phyloP scores from a whole-genome alignment of 2,888 invertebrate genomes.

The Dichetophora obliterata region DNA sequence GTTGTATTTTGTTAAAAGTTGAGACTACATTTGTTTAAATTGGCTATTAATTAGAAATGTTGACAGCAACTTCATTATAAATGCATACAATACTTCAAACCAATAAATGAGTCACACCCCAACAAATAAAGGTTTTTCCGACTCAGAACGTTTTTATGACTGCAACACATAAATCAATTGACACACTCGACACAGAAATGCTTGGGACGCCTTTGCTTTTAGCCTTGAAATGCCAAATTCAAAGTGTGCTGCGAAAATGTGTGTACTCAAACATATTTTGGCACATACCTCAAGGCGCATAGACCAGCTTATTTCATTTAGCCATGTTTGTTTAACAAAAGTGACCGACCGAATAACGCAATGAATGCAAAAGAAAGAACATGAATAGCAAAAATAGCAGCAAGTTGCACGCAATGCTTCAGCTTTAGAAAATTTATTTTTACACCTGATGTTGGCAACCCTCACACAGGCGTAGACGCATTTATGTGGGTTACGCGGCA shows the following conservation, averaged over 20 bases:
- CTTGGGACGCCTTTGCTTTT: background rate
- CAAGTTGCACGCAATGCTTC: background rate
- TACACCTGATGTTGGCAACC: background rate
- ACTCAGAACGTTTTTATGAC: background rate
- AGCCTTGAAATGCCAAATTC: slow-evolving; percentile 13
- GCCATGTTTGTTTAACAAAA: background rate
- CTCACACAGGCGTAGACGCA: slow-evolving; percentile 7
- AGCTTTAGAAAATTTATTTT: background rate
- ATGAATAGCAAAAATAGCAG: background rate
- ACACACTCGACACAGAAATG: background rate
- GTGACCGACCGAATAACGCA: slow-evolving; percentile 1
- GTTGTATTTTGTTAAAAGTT: too few species aligned
- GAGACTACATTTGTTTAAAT: too few species aligned
- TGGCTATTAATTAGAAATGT: too few species aligned
- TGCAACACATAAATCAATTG: slow-evolving; percentile 25
- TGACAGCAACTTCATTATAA: slow-evolving; percentile 12
- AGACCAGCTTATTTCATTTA: background rate
- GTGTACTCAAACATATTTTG: background rate
- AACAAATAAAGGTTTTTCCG: background rate
- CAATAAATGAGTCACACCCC: background rate
- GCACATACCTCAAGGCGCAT: background rate
- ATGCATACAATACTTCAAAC: background rate
- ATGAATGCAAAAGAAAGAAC: slow-evolving; percentile 13
- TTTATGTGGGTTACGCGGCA: slow-evolving; percentile 50
- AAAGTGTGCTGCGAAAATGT: slow-evolving; percentile 2